Percentiles rank a stretch among this genome's conserved stretches.
Conservation (phyloP, 2,113 vertebrate species). For the Tachuris rubrigastra region DNA sequence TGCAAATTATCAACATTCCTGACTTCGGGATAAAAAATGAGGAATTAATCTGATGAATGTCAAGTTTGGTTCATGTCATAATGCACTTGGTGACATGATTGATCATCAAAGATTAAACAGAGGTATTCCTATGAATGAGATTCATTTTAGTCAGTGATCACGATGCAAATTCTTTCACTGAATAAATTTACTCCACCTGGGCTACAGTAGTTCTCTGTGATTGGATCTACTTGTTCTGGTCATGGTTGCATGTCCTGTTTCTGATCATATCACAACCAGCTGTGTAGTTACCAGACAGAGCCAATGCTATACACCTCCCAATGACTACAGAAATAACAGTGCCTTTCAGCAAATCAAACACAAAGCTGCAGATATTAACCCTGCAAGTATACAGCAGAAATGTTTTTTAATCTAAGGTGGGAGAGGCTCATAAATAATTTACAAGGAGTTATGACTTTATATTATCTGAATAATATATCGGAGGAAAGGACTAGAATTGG, state of each 20-base stretch:
- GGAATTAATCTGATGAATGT: constrained; percentile 56
- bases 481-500: neutral
- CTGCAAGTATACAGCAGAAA: neutral
- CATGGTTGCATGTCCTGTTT: neutral
- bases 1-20: constrained; percentile 51
- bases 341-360: neutral
- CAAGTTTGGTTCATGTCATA: constrained; percentile 46
- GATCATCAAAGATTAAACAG: constrained; percentile 49
- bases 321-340: neutral
- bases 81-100: constrained; percentile 41
- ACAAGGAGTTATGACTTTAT: constrained; percentile 18
- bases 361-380: constrained; percentile 24
- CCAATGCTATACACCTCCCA: neutral
- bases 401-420: constrained; percentile 33
- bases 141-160: neutral
- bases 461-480: constrained; percentile 29
- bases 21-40: constrained; percentile 51
- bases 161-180: neutral
- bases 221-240: neutral
- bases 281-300: neutral
- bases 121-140: constrained; percentile 33
- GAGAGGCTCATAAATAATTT: constrained; percentile 49
- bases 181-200: constrained; percentile 28
- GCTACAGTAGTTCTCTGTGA: neutral
- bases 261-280: neutral